Percentiles rank a stretch among this genome's conserved stretches.
Evolutionary conservation across 2,113 vertebrate genomes (phyloP).

Genomic region (Ophthalmolycus amberensis): DNA sequence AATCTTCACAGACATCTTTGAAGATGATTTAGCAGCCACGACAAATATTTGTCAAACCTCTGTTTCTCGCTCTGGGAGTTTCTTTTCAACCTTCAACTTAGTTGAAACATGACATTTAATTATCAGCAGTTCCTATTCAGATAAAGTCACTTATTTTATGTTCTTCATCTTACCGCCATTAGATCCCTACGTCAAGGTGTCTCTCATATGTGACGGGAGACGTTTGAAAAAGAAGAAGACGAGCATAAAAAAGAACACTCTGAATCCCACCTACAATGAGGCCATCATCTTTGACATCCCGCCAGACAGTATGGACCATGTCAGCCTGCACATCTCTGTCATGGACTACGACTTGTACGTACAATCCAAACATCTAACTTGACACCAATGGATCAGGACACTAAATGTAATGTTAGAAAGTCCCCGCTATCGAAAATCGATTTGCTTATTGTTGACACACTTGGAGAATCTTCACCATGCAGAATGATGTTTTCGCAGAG

Average conservation of each 20-base stretch:
- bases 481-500: neutral
- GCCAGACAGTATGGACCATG: slow-evolving; percentile 98
- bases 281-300: slow-evolving; percentile 99
- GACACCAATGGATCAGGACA: neutral
- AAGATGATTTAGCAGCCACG: slow-evolving; percentile 16
- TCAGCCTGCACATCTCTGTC: slow-evolving; percentile 97
- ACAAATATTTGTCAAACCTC: slow-evolving; percentile 25
- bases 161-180: neutral
- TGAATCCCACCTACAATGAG: slow-evolving; percentile 98
- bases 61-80: neutral
- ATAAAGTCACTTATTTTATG: neutral
- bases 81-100: neutral
- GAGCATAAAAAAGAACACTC: slow-evolving; percentile 97
- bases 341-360: slow-evolving; percentile 98
- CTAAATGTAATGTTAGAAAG: neutral
- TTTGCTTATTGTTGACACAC: neutral
- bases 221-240: slow-evolving; percentile 99
- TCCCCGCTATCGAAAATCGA: neutral
- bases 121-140: neutral
- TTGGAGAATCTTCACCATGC: neutral
- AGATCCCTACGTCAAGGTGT: slow-evolving; percentile 99
- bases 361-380: neutral
- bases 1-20: slow-evolving; percentile 6
- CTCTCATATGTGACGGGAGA: slow-evolving; percentile 94
- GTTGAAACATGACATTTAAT: neutral